Conservation (phyloP, 2,113 vertebrate genomes). For the Carettochelys insculpta region DNA sequence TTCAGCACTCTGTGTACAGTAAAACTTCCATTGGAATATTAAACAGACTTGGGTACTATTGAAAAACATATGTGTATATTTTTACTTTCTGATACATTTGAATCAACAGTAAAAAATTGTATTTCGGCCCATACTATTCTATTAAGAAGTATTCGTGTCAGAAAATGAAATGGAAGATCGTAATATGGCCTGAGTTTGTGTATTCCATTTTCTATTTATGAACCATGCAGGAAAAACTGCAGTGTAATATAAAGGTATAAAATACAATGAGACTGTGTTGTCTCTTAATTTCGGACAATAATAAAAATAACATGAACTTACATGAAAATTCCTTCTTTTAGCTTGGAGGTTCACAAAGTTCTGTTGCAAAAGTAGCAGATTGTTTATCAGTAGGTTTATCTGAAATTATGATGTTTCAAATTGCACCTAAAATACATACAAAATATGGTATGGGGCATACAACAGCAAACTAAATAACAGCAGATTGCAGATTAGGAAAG, state of each 20-base stretch:
- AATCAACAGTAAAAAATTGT: conserved; percentile 56
- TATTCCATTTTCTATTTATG: conserved; percentile 59
- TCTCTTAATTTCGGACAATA: conserved; percentile 40
- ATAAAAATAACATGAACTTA: conserved; percentile 32
- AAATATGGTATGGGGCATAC: neutral
- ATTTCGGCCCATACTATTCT: conserved; percentile 59
- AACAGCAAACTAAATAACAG: neutral
- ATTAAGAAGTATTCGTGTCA: conserved; percentile 57
- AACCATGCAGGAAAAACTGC: conserved; percentile 60
- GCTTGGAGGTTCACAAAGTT: neutral
- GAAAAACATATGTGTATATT: conserved; percentile 44
- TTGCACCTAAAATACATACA: neutral
- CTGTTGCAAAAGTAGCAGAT: neutral
- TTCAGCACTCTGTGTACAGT: neutral
- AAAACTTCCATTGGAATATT: conserved; percentile 55
- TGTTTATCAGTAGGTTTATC: too few relatives aligned
- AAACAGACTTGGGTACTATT: conserved; percentile 48
- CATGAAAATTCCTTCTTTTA: conserved; percentile 31
- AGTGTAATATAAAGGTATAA: conserved; percentile 46
- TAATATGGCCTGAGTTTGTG: conserved; percentile 36
- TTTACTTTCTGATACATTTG: conserved; percentile 38
- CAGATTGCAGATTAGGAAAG: neutral
- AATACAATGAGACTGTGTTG: conserved; percentile 43
- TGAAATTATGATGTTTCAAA: neutral
- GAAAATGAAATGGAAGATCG: conserved; percentile 62